A percentile compares a stretch with the other conserved stretches of the same genome.
Conservation (phyloP, 37 sponge, comb jelly and placozoan species). For the Spongilla lacustris region DNA sequence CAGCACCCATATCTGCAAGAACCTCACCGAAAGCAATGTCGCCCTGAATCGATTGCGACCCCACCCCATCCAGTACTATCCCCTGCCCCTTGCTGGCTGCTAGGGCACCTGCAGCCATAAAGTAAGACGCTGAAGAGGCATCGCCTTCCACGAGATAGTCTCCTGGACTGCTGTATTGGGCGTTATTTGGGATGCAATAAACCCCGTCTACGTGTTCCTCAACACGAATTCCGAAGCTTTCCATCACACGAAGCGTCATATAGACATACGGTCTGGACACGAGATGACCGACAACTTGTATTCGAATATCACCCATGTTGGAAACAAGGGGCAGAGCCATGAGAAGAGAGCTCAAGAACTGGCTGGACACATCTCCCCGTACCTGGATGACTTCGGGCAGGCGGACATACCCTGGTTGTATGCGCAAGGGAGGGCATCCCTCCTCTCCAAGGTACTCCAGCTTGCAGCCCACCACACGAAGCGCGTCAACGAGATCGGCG, state of each 20-base stretch:
- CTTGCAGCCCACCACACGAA: too few species aligned
- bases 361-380: background rate
- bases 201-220: background rate
- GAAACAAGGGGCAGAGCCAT: background rate
- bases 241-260: background rate
- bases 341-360: background rate
- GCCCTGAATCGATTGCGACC: background rate
- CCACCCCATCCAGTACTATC: background rate
- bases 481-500: too few species aligned
- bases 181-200: background rate
- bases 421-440: too few species aligned
- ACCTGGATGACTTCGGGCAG: too few species aligned
- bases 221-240: background rate
- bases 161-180: background rate
- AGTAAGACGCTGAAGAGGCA: constrained; percentile 4
- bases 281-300: background rate
- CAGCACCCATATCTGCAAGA: background rate
- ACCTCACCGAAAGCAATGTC: background rate
- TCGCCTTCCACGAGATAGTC: background rate
- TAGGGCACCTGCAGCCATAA: background rate
- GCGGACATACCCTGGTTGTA: too few species aligned
- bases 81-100: background rate
- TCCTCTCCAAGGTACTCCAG: too few species aligned
- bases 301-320: background rate
- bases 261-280: background rate